A percentile compares a stretch with the other conserved stretches of the same genome.
These are phyloP conservation scores for Laticauda colubrina DNA, from an alignment of 2,113 vertebrate genomes.

Conservation along the genomic window DNA sequence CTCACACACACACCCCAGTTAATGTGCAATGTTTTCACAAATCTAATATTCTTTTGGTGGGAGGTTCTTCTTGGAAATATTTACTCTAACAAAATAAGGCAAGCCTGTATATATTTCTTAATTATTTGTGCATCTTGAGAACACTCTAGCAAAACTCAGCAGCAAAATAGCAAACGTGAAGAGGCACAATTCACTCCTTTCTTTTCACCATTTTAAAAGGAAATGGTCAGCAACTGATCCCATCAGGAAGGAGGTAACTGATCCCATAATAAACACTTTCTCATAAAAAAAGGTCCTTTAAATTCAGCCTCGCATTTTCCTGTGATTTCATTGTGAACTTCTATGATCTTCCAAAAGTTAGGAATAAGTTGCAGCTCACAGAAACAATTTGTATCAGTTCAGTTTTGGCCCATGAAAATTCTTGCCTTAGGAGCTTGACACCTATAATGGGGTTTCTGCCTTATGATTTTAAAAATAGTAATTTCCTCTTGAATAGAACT, in stretches of 20 bases:
- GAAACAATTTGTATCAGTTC: not conserved
- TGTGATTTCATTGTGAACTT: not conserved
- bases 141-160: not conserved
- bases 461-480: conserved; percentile 50
- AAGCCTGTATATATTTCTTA: not conserved
- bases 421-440: conserved; percentile 38
- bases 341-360: not conserved
- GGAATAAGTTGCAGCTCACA: not conserved
- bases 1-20: not conserved
- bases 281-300: not conserved
- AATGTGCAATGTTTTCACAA: not conserved
- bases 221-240: not conserved
- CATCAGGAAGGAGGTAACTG: not conserved
- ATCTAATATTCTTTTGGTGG: not conserved
- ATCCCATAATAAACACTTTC: not conserved
- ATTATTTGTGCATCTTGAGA: not conserved
- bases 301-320: not conserved
- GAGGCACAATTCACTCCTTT: conserved; percentile 3
- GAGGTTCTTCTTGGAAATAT: not conserved
- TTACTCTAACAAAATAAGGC: not conserved
- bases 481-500: conserved; percentile 51
- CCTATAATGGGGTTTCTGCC: conserved; percentile 39
- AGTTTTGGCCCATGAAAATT: not conserved
- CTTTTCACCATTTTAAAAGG: not conserved
- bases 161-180: conserved; percentile 40